Evolutionary conservation across 2,888 invertebrate species (phyloP).

Genomic region (Dascillus cervinus): DNA sequence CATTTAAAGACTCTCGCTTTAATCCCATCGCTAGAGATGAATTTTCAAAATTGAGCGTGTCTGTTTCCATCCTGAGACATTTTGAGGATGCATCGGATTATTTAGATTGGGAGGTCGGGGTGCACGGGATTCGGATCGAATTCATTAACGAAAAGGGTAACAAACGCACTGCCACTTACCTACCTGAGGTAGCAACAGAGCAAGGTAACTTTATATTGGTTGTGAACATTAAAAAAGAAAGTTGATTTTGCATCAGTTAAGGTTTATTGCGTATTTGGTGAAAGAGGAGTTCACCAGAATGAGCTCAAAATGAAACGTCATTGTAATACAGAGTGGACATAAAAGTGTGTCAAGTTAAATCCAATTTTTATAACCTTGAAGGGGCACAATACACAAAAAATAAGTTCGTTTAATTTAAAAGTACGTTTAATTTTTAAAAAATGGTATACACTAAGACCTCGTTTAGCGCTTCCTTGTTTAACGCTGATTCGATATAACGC

Average conservation of each 20-base stretch:
- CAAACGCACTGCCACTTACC: constrained; percentile 94
- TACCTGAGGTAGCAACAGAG: constrained; percentile 96
- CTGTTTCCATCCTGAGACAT: constrained; percentile 91
- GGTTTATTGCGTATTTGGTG: too few relatives aligned
- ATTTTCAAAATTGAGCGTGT: constrained; percentile 84
- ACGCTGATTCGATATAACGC: too few relatives aligned
- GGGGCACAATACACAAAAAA: too few relatives aligned
- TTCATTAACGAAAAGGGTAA: constrained; percentile 89
- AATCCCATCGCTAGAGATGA: constrained; percentile 92
- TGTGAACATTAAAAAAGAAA: background rate
- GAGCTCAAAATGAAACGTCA: too few relatives aligned
- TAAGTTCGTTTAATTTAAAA: too few relatives aligned
- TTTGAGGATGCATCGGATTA: constrained; percentile 95
- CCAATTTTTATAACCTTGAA: too few relatives aligned
- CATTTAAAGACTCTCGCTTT: constrained; percentile 95
- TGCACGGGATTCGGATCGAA: constrained; percentile 97
- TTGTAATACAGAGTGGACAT: too few relatives aligned
- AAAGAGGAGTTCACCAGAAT: too few relatives aligned
- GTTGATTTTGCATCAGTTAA: background rate
- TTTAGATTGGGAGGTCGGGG: constrained; percentile 95
- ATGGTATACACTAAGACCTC: too few relatives aligned
- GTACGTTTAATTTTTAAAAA: too few relatives aligned
- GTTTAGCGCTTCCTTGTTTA: too few relatives aligned
- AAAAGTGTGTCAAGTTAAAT: too few relatives aligned
- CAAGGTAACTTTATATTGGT: constrained; percentile 78